Conservation (phyloP, 2,113 vertebrate species). For the Silurus asotus region DNA sequence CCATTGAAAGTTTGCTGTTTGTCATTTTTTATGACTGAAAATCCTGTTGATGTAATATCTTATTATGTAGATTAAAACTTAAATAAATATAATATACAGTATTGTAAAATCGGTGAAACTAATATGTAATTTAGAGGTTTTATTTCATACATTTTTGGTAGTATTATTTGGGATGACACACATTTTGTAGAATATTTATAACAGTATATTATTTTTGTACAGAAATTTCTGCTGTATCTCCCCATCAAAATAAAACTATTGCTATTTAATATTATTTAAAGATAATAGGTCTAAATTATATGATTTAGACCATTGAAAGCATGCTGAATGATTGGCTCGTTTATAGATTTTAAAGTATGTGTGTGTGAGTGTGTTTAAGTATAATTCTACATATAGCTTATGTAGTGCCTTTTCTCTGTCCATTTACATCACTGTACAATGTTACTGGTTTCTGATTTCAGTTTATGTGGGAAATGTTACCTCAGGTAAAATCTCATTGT, state of each 20-base stretch:
- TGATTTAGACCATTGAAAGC: neutral
- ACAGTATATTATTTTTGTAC: neutral
- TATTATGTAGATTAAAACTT: too few relatives aligned
- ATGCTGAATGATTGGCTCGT: neutral
- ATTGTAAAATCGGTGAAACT: neutral
- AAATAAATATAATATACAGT: too few relatives aligned
- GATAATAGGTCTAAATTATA: neutral
- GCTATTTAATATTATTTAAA: neutral
- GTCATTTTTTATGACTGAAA: neutral
- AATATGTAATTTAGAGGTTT: neutral
- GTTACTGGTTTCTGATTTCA: neutral
- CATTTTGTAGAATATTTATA: too few relatives aligned
- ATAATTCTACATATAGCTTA: neutral
- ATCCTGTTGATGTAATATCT: neutral
- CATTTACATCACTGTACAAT: neutral
- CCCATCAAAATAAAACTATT: neutral
- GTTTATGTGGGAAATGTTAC: neutral
- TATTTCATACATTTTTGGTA: neutral
- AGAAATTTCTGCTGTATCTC: neutral
- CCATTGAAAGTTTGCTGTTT: neutral
- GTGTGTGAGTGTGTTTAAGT: neutral
- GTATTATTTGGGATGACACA: neutral
- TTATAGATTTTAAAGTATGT: neutral
- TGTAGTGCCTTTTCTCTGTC: neutral
- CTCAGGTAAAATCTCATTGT: conserved; percentile 19